phyloP scores from a whole-genome alignment of 2,113 vertebrate genomes.

The Candoia aspera region DNA sequence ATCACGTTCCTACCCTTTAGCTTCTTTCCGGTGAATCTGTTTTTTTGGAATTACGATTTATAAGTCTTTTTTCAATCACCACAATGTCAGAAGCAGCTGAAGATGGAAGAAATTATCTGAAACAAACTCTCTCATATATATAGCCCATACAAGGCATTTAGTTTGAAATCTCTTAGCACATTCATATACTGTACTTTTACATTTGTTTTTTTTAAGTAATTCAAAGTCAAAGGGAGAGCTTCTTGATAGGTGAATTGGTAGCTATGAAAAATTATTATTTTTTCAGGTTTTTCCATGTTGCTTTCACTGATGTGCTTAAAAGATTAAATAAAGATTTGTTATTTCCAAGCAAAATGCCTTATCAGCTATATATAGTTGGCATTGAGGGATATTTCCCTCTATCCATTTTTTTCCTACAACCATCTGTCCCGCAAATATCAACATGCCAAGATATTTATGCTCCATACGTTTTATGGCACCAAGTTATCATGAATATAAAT shows the following conservation, averaged over 20 bases:
- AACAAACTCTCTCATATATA: not conserved
- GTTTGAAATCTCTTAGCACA: not conserved
- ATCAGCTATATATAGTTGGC: not conserved
- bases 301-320: conserved; percentile 1
- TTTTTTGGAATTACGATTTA: not conserved
- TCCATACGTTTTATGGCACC: conserved; percentile 15
- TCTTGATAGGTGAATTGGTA: not conserved
- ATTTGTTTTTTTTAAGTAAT: not conserved
- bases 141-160: not conserved
- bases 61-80: not conserved
- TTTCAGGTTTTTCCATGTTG: conserved; percentile 1
- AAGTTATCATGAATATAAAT: conserved; percentile 13
- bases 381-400: not conserved
- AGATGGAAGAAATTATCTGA: not conserved
- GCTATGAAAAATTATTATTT: not conserved
- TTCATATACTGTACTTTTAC: not conserved
- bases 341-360: conserved; percentile 14
- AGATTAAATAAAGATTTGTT: conserved; percentile 8
- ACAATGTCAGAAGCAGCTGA: not conserved
- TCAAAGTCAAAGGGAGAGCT: not conserved
- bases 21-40: not conserved
- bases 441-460: conserved; percentile 16
- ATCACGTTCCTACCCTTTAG: not conserved
- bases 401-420: conserved; percentile 23
- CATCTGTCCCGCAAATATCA: conserved; percentile 21